Percentiles rank a stretch among this genome's conserved stretches.
phyloP scores from a whole-genome alignment of 1,140 invertebrate genomes.

The Drosophila hydei region DNA sequence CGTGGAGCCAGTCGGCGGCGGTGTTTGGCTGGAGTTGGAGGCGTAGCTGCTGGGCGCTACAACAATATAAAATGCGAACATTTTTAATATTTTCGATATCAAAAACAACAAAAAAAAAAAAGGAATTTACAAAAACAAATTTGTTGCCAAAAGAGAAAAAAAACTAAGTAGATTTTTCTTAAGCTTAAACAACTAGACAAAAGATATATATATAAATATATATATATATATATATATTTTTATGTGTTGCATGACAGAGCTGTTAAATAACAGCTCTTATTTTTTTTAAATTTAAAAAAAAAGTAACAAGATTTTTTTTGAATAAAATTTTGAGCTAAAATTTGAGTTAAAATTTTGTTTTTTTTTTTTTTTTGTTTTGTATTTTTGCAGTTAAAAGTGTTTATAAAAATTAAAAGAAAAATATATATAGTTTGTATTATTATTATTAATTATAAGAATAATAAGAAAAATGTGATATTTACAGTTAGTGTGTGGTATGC shows the following conservation, averaged over 20 bases:
- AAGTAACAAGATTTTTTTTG: constrained; percentile 62
- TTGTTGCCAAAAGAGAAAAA: constrained; percentile 5
- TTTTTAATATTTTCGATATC: not conserved
- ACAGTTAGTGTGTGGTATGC: constrained; percentile 80
- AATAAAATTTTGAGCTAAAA: constrained; percentile 10
- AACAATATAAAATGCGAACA: constrained; percentile 37
- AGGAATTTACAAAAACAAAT: not conserved
- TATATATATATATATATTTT: constrained; percentile 3
- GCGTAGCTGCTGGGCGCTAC: constrained; percentile 74
- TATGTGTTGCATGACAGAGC: constrained; percentile 5
- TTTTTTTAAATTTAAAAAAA: constrained; percentile 24
- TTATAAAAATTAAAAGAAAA: constrained; percentile 39
- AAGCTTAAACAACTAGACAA: constrained; percentile 35
- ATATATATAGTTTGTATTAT: constrained; percentile 4
- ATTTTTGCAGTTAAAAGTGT: constrained; percentile 21
- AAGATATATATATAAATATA: constrained; percentile 24
- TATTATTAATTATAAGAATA: constrained; percentile 55
- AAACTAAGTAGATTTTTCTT: constrained; percentile 34
- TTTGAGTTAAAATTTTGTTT: constrained; percentile 21
- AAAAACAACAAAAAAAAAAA: constrained; percentile 4
- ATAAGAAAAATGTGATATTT: constrained; percentile 73
- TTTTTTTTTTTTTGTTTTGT: no score
- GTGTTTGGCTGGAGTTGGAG: constrained; percentile 81
- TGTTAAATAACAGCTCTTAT: constrained; percentile 1
- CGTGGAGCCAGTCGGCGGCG: constrained; percentile 69